Conservation (phyloP, 1,140 invertebrate genomes). For the Camponotus vicinus region DNA sequence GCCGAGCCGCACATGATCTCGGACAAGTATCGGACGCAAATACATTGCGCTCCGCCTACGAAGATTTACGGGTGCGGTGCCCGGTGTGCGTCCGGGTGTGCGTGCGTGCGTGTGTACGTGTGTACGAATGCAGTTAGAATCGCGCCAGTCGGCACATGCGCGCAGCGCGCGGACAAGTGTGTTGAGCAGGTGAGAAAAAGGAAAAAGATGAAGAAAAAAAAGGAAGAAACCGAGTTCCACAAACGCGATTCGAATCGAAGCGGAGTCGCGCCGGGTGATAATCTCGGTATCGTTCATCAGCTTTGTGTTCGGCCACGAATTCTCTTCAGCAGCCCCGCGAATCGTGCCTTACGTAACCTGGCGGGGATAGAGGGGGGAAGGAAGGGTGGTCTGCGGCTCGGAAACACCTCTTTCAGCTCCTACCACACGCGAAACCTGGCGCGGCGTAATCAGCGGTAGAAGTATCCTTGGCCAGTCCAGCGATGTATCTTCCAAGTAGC, state of each 20-base stretch:
- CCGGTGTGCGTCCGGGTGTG: background rate
- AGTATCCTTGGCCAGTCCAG: conserved; percentile 38
- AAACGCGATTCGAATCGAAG: conserved; percentile 78
- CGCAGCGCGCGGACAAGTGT: conserved; percentile 57
- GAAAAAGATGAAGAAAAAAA: too few species aligned
- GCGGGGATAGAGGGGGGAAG: conserved; percentile 11
- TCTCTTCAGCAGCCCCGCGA: conserved; percentile 35
- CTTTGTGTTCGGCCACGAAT: conserved; percentile 71
- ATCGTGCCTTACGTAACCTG: conserved; percentile 73
- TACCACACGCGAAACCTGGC: conserved; percentile 12
- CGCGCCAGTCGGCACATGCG: conserved; percentile 70
- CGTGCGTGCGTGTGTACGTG: background rate
- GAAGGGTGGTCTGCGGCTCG: conserved; percentile 77
- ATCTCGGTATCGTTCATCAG: conserved; percentile 74
- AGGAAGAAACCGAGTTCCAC: conserved; percentile 75
- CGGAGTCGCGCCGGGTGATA: conserved; percentile 69
- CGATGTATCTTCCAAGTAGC: conserved; percentile 50
- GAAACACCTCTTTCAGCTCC: conserved; percentile 71
- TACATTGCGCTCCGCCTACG: conserved; percentile 68
- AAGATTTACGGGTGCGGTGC: conserved; percentile 71
- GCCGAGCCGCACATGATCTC: conserved; percentile 54
- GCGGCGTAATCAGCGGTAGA: conserved; percentile 30
- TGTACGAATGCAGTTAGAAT: conserved; percentile 65
- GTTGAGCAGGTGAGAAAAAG: background rate
- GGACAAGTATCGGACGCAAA: conserved; percentile 67